Evolutionary conservation across 2,113 vertebrate species (phyloP), one percentile per base, ranked within the genome.

Genomic region (Melanerpes formicivorus): DNA sequence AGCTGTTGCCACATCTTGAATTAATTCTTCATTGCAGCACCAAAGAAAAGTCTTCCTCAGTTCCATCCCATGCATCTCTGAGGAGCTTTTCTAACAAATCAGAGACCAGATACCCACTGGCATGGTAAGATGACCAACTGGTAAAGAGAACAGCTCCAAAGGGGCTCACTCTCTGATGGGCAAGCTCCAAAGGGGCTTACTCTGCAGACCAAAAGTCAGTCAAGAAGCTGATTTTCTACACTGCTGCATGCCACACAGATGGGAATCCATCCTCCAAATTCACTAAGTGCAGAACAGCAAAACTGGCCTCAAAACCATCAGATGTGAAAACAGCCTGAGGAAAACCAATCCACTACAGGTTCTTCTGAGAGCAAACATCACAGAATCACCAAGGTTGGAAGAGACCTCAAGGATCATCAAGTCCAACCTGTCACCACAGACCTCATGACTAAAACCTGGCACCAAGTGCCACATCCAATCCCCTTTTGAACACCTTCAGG

Each of bases 1-100:
- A 96, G 95, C 93, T 95, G 93, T 44, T 95, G 88, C 86, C 73
- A 92, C 12, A 73, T 91, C 91, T 93, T 95, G 83, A 96, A 96
- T 93, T 90, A 71, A 91, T 91, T 91, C 87, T 75, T 80, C 75
- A 84, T 14, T 92, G 73, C 64, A 92, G 82, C 70, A 63, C 58
- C 56, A 66, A 77, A 92, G 79, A 93, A 59, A 93, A 88, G 46
- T 56, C 80, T 85, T 87, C 72, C 85, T 91, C 80, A 71, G 18
- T 14, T 34, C 40, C 50, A 90, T 37, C 80, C 32, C 56, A 23
- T 56, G 9, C 37, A 74, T 67, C 46, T 80, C 42, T 2, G 15
- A 80, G 73, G 67, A 46, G 70, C 52, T 90, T 90, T 80, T 50
- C 50, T 69, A 81, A 73, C 46, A 40, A 40, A 40, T 40, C 40